phyloP scores from a whole-genome alignment of 2,113 vertebrate genomes.

The Grammomys surdaster region DNA sequence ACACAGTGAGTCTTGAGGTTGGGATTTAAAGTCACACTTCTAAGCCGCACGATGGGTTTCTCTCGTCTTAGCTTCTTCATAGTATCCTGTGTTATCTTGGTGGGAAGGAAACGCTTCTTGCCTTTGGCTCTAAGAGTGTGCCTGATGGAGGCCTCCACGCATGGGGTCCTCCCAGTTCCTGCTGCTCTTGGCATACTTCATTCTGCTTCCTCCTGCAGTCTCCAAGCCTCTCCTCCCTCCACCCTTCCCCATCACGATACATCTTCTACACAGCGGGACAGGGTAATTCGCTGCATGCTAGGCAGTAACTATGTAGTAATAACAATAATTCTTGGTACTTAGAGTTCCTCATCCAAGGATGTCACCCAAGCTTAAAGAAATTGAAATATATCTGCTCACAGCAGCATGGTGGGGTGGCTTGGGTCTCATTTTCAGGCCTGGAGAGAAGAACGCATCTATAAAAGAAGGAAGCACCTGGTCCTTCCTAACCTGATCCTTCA shows the following conservation, averaged over 20 bases:
- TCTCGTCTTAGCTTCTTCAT: not conserved
- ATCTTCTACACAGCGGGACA: constrained; percentile 81
- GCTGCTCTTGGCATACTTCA: not conserved
- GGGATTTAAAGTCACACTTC: not conserved
- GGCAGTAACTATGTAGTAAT: constrained; percentile 83
- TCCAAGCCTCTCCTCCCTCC: constrained; percentile 4
- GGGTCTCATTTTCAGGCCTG: constrained; percentile 42
- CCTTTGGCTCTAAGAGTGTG: not conserved
- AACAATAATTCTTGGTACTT: constrained; percentile 85
- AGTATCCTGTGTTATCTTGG: not conserved
- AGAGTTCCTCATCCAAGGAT: constrained; percentile 78
- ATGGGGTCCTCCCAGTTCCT: fast-evolving
- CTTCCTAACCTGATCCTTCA: not conserved
- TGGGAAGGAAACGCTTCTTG: not conserved
- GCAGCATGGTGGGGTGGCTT: constrained; percentile 23
- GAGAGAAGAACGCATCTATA: not conserved
- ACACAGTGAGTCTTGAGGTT: not conserved
- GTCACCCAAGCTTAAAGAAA: constrained; percentile 82
- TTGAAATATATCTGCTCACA: constrained; percentile 63
- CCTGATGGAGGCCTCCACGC: not conserved
- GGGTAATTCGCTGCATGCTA: constrained; percentile 80
- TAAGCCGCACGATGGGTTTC: not conserved
- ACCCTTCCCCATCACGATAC: constrained; percentile 66
- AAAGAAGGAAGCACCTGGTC: not conserved
- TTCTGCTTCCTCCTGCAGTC: not conserved